These are phyloP conservation scores for Eriosoma lanigerum DNA, from an alignment of 1,140 invertebrate species.

Conservation along the genomic window DNA sequence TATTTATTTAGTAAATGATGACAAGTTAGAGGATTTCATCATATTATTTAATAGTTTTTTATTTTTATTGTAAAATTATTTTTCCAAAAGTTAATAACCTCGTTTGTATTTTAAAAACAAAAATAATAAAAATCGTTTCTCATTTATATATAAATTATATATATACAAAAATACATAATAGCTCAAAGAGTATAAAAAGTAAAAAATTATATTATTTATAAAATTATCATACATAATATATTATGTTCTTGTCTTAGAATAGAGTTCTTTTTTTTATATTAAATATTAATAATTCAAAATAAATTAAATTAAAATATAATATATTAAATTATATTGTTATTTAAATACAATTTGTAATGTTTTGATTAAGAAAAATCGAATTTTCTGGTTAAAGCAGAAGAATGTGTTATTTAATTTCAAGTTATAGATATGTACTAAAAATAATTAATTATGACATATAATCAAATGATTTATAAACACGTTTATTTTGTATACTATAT, in stretches of 20 bases:
- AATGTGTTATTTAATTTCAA: background rate
- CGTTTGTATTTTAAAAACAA: too few species aligned
- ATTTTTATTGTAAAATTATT: background rate
- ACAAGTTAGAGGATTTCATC: background rate
- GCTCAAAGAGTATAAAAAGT: too few species aligned
- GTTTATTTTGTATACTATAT: background rate
- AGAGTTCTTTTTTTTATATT: too few species aligned
- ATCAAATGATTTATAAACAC: constrained; percentile 22
- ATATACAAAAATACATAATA: too few species aligned
- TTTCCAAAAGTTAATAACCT: background rate
- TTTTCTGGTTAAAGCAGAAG: background rate
- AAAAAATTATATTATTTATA: too few species aligned
- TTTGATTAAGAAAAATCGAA: background rate
- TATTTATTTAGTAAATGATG: background rate
- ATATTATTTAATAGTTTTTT: too few species aligned
- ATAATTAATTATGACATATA: constrained; percentile 15
- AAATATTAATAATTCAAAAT: too few species aligned
- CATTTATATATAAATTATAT: too few species aligned
- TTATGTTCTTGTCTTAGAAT: too few species aligned
- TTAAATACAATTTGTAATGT: background rate
- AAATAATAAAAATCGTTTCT: too few species aligned
- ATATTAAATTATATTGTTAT: background rate
- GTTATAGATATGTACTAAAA: background rate
- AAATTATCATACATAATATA: too few species aligned
- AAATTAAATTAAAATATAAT: too few species aligned